Evolutionary conservation across 2,113 vertebrate species (phyloP).

Genomic region (Pelecanoides urinatrix): DNA sequence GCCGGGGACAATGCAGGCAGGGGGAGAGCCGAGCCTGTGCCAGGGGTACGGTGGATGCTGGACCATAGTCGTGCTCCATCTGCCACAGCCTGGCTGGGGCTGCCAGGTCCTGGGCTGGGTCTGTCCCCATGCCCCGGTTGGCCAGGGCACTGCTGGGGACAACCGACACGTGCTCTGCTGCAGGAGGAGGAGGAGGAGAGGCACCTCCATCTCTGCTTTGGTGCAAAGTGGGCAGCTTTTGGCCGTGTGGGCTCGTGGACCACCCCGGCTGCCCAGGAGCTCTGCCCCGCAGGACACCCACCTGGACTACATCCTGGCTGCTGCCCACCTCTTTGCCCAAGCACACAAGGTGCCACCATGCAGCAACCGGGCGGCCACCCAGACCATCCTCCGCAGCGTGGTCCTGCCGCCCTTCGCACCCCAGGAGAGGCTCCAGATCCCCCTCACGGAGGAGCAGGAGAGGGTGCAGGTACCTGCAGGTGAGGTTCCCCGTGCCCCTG

Average conservation of each 20-base stretch:
- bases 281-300: slow-evolving; percentile 69
- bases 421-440: slow-evolving; percentile 60
- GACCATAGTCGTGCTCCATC: neutral
- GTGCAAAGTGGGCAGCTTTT: neutral
- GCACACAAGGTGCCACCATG: slow-evolving; percentile 70
- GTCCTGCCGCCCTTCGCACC: slow-evolving; percentile 55
- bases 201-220: neutral
- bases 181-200: neutral
- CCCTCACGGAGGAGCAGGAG: slow-evolving; percentile 42
- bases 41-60: fast-evolving
- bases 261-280: fast-evolving
- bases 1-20: fast-evolving
- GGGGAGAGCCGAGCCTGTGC: neutral
- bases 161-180: neutral
- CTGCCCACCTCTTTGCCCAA: slow-evolving; percentile 82
- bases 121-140: neutral
- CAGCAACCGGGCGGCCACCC: slow-evolving; percentile 1
- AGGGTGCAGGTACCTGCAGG: slow-evolving; percentile 51
- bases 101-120: neutral
- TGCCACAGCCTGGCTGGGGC: neutral
- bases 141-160: neutral
- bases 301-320: slow-evolving; percentile 80
- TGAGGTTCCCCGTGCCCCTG: neutral
- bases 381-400: slow-evolving; percentile 44
- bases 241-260: fast-evolving